phyloP scores from a whole-genome alignment of 2,797 vertebrate genomes.

The Tenualosa ilisha region DNA sequence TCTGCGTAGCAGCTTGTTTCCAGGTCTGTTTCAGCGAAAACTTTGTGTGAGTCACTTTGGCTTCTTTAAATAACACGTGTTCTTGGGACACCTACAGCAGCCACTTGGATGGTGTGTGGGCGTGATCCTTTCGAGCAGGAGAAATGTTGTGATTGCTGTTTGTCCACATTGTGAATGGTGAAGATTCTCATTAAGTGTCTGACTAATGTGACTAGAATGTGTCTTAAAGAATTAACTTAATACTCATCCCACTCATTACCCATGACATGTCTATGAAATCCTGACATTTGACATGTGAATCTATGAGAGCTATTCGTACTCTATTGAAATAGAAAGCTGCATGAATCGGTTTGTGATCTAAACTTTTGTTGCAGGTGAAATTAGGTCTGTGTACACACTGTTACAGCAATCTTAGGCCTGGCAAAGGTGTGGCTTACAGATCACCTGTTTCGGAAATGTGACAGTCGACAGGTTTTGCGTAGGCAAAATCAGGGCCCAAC shows the following conservation, averaged over 20 bases:
- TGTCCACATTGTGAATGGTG: constrained; percentile 73
- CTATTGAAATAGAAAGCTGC: not conserved
- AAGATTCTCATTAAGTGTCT: constrained; percentile 42
- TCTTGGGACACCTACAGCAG: not conserved
- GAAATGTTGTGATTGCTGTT: constrained; percentile 81
- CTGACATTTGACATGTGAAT: not conserved
- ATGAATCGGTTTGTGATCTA: not conserved
- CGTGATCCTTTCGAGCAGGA: constrained; percentile 55
- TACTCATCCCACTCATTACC: constrained; percentile 10
- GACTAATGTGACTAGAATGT: constrained; percentile 40
- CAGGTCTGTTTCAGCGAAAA: constrained; percentile 44
- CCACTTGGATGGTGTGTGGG: constrained; percentile 55
- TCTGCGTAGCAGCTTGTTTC: constrained; percentile 34
- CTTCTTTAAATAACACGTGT: constrained; percentile 47
- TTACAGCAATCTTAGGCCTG: not conserved
- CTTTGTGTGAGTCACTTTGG: constrained; percentile 57
- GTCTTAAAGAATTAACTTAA: constrained; percentile 18
- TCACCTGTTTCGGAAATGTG: constrained; percentile 43
- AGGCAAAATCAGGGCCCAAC: constrained; percentile 49
- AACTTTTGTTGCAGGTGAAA: not conserved
- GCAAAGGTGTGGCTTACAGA: constrained; percentile 41
- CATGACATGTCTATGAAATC: not conserved
- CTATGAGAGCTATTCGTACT: not conserved
- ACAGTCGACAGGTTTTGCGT: constrained; percentile 43
- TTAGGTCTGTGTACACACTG: not conserved